Evolutionary conservation across 53 echinoderm and acorn worm species (phyloP), one percentile per base, ranked within the genome.

Genomic region (Mesocentrotus franciscanus): DNA sequence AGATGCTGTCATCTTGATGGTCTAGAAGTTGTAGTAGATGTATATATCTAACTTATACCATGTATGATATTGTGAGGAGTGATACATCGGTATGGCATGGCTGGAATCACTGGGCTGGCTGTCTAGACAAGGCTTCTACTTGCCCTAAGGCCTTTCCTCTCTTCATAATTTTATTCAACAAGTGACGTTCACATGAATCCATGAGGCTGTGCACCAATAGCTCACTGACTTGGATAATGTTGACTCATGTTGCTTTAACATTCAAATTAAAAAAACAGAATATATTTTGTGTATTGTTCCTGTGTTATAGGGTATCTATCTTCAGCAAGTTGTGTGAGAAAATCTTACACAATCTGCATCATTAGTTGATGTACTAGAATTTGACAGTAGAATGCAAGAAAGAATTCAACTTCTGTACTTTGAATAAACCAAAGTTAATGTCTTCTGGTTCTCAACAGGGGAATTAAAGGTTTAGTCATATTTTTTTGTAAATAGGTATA

Each of bases 11-110:
- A 81, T 20, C 17, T 1, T 18, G 81, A 81, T 81, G 29, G 29
- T 81, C 36, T 81, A 81, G 42, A 39, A 18, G 36, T 81, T 30
- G 3, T 32, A 15, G 39, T 27, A 78, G 78, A 78, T 81, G 81
- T 42, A 22, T 74, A 29, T 30, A 74, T 74, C 16, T 29, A 27
- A 8, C 8, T 29, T 74, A 74, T 30, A 36, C 18, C 8, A 29
- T 81, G 81, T 81, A 81, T 81, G 81, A 81, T 81, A 8, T 22
- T 42, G 36, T 81, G 81, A 81, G 81, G 81, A 81, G 81, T 81
- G 81, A 81, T 81, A 42, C 36, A 81, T 81, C 1, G 22, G 81
- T 81, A 81, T 81, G 81, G 81, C 15, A 81, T 39, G 36, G 42
- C 81, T 81, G 36, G 42, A 81, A 81, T 81, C 36, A 22, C 39